Evolutionary conservation across 2,113 vertebrate species (phyloP).

Genomic region (Cyphomyrus plagiostoma): DNA sequence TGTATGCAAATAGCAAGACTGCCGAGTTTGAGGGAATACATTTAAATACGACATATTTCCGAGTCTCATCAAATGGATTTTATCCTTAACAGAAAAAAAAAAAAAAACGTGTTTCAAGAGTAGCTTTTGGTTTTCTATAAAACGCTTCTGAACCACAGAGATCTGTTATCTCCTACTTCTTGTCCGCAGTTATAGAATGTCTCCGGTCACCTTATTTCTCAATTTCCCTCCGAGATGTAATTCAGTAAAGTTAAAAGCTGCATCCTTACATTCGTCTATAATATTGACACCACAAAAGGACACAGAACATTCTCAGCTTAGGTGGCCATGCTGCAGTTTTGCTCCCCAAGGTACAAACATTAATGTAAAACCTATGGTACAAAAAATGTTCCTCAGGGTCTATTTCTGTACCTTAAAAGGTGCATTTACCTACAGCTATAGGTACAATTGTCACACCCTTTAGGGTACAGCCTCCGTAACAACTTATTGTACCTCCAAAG

Average conservation of each 20-base stretch:
- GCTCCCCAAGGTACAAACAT: neutral
- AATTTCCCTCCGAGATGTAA: neutral
- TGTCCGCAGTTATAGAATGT: neutral
- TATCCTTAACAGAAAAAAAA: neutral
- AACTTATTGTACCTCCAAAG: neutral
- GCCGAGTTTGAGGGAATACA: neutral
- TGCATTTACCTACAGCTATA: neutral
- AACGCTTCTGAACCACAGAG: neutral
- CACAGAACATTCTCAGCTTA: neutral
- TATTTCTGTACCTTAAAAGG: neutral
- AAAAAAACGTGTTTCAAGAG: neutral
- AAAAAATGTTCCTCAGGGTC: neutral
- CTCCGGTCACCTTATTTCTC: neutral
- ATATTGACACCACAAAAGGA: neutral
- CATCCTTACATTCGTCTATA: neutral
- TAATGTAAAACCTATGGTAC: neutral
- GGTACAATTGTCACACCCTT: neutral
- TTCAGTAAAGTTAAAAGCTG: neutral
- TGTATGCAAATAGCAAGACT: neutral
- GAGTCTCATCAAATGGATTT: neutral
- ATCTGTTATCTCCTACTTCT: neutral
- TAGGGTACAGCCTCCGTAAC: neutral
- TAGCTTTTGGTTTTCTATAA: neutral
- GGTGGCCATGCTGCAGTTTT: neutral
- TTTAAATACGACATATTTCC: neutral